phyloP scores from a whole-genome alignment of 2,113 vertebrate genomes.

The Corythaeola cristata region DNA sequence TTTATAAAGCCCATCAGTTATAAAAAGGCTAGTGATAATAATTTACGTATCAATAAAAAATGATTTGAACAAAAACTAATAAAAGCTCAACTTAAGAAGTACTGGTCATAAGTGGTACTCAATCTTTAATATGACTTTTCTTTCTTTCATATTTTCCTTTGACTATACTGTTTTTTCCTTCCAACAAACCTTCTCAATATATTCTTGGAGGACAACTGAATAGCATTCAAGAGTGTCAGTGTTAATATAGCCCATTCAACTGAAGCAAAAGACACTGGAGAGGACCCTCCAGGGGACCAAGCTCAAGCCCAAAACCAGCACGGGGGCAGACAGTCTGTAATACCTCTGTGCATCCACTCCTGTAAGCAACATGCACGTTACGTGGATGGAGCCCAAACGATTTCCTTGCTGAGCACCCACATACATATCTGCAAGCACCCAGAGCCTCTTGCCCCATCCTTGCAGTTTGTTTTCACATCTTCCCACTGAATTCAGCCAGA shows the following conservation, averaged over 20 bases:
- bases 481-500: not conserved
- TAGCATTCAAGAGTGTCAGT: not conserved
- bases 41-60: not conserved
- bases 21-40: not conserved
- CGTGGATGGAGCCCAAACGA: fast-evolving
- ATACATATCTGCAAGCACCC: fast-evolving
- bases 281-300: not conserved
- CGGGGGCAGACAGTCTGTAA: fast-evolving
- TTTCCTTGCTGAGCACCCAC: not conserved
- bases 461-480: not conserved
- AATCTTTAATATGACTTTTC: not conserved
- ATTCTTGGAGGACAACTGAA: not conserved
- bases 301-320: not conserved
- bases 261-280: not conserved
- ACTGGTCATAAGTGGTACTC: not conserved
- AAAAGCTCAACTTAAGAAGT: not conserved
- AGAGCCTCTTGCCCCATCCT: not conserved
- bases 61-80: not conserved
- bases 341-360: fast-evolving
- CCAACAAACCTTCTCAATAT: not conserved
- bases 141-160: not conserved
- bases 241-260: not conserved
- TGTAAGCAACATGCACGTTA: not conserved
- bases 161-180: not conserved
- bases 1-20: not conserved